A percentile compares a stretch with the other conserved stretches of the same genome.
Conservation (phyloP, 1,140 invertebrate species). For the Drosophila grimshawi region DNA sequence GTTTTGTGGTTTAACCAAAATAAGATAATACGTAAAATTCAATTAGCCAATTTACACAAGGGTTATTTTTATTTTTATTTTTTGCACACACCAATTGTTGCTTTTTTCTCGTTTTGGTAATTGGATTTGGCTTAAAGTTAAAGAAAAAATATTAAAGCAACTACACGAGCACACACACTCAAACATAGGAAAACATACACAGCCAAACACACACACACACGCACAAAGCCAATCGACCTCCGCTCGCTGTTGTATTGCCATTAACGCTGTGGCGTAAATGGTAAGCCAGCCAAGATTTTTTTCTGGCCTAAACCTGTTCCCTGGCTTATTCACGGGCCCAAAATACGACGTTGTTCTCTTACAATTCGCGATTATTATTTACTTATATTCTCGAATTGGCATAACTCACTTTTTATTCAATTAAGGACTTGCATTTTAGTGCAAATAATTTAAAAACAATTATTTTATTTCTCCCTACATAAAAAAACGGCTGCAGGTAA, state of each 20-base stretch:
- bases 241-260: slow-evolving; percentile 61
- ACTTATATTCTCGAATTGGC: background rate
- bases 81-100: slow-evolving; percentile 52
- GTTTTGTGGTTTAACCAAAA: slow-evolving; percentile 55
- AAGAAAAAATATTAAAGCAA: slow-evolving; percentile 66
- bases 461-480: slow-evolving; percentile 48
- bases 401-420: slow-evolving; percentile 61
- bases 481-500: slow-evolving; percentile 53
- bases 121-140: slow-evolving; percentile 65
- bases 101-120: slow-evolving; percentile 64
- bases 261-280: slow-evolving; percentile 74
- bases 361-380: slow-evolving; percentile 19
- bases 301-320: slow-evolving; percentile 79
- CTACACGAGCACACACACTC: slow-evolving; percentile 37
- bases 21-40: slow-evolving; percentile 65
- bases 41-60: slow-evolving; percentile 54
- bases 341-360: slow-evolving; percentile 29
- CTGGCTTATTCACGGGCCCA: slow-evolving; percentile 61
- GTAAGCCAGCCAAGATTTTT: slow-evolving; percentile 79
- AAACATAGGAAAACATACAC: slow-evolving; percentile 55
- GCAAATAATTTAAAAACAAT: slow-evolving; percentile 47
- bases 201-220: slow-evolving; percentile 55
- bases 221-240: slow-evolving; percentile 74
- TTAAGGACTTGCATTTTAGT: slow-evolving; percentile 56
- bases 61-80: slow-evolving; percentile 8